Evolutionary conservation across 2,888 invertebrate genomes (phyloP), one percentile per base, ranked within the genome.

Genomic region (Drosophila testacea): DNA sequence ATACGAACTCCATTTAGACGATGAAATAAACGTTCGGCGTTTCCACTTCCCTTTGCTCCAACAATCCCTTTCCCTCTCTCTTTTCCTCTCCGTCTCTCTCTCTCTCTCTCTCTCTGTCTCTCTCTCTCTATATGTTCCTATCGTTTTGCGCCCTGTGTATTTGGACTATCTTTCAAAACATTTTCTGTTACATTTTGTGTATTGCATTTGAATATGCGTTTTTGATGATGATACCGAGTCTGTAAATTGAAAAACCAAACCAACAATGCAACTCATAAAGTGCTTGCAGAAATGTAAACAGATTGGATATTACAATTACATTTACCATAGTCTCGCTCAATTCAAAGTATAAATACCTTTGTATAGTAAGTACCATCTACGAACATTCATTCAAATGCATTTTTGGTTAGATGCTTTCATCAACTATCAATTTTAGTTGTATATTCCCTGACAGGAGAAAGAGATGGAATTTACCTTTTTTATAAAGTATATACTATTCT

Each of bases 121-220:
- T 39, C 22, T 44, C 7, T 32, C 32, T 6, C 32, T 32, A 2
- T 32, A 6, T 32, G 9, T 32, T 2, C 4, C 9, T 22, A 10
- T 30, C 50, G n/a, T 6, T 30, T 22, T 22, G 22, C 22, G 22
- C 50, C 9, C 9, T 51, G 47, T 69, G 50, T 59, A 50, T 77
- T 79, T 78, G 75, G 83, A 66, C 81, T 73, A 54, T 72, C 75
- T 72, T 70, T 83, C 87, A 73, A 89, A 75, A 81, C 76, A 87
- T 89, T 86, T 77, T 57, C 69, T 69, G 89, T 77, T 83, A 87
- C 81, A 81, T 75, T 87, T 81, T 80, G 87, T 83, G 57, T 73
- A 81, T 86, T 77, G 72, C 81, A 83, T 80, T 88, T 83, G 56
- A 69, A 77, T 75, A 79, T 77, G 76, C 80, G 77, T 66, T 75